A percentile compares a stretch with the other conserved stretches of the same genome.
These are phyloP conservation scores for Girardinus metallicus DNA, from an alignment of 2,797 vertebrate species.

Conservation along the genomic window DNA sequence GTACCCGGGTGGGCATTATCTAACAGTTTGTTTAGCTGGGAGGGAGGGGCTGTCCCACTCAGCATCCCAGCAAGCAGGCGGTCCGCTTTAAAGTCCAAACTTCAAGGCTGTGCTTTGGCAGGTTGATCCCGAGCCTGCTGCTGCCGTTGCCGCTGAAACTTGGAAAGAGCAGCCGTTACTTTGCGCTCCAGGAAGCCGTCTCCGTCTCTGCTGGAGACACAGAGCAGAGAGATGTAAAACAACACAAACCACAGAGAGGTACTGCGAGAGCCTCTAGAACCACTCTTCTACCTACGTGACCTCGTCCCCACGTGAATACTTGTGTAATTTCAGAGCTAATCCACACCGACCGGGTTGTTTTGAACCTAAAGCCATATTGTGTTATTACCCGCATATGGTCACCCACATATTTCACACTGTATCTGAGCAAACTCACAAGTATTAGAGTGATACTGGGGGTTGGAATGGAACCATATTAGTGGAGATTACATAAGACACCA, in stretches of 20 bases:
- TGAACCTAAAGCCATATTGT: slow-evolving; percentile 45
- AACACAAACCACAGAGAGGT: slow-evolving; percentile 13
- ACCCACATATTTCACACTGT: slow-evolving; percentile 47
- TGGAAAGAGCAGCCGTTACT: slow-evolving; percentile 24
- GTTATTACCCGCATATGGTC: slow-evolving; percentile 22
- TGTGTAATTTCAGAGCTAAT: slow-evolving; percentile 18
- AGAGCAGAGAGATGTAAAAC: slow-evolving; percentile 29
- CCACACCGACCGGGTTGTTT: slow-evolving; percentile 31
- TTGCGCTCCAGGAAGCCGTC: slow-evolving; percentile 1
- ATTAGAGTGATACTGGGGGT: not conserved
- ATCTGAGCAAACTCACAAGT: slow-evolving; percentile 30
- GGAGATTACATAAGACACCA: slow-evolving; percentile 3
- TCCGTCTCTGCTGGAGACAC: slow-evolving; percentile 20
- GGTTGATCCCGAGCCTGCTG: slow-evolving; percentile 39
- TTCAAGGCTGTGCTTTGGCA: slow-evolving; percentile 67
- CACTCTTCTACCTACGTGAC: not conserved
- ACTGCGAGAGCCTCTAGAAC: slow-evolving; percentile 3
- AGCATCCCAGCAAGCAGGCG: slow-evolving; percentile 39
- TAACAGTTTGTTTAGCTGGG: slow-evolving; percentile 60
- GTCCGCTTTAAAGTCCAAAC: slow-evolving; percentile 72
- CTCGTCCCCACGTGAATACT: not conserved
- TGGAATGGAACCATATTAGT: not conserved
- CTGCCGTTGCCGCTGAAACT: slow-evolving; percentile 22
- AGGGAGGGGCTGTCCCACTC: slow-evolving; percentile 41
- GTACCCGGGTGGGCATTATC: slow-evolving; percentile 37